phyloP scores from a whole-genome alignment of 2,888 invertebrate species.

The Xylota segnis region DNA sequence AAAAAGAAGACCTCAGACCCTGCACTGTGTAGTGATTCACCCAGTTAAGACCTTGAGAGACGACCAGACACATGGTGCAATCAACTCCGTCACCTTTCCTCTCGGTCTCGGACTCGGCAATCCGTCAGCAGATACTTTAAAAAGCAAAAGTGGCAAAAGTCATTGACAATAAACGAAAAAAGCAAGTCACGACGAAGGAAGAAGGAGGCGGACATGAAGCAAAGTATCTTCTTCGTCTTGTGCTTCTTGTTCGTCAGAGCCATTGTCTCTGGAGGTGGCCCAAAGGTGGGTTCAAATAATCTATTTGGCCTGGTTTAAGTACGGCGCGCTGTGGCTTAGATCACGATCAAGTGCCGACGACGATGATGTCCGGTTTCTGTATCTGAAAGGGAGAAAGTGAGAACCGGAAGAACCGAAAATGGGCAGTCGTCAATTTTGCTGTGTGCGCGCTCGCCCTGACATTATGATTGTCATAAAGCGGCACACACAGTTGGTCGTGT shows the following conservation, averaged over 20 bases:
- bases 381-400: slow-evolving; percentile 68
- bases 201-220: background rate
- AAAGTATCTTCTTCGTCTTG: slow-evolving; percentile 6
- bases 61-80: slow-evolving; percentile 43
- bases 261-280: slow-evolving; percentile 5
- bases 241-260: slow-evolving; percentile 12
- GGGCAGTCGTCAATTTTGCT: slow-evolving; percentile 64
- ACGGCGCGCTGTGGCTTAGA: slow-evolving; percentile 48
- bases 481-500: slow-evolving; percentile 45
- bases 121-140: slow-evolving; percentile 26
- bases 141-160: slow-evolving; percentile 63
- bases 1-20: background rate
- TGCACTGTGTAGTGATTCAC: slow-evolving; percentile 14
- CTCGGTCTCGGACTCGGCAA: slow-evolving; percentile 2
- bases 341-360: slow-evolving; percentile 66
- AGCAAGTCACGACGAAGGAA: background rate
- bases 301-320: slow-evolving; percentile 66
- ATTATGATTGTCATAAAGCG: slow-evolving; percentile 73
- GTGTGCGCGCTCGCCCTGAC: slow-evolving; percentile 49
- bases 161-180: slow-evolving; percentile 34
- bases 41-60: slow-evolving; percentile 48
- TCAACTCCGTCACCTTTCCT: slow-evolving; percentile 26
- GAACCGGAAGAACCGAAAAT: slow-evolving; percentile 73
- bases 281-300: slow-evolving; percentile 60
- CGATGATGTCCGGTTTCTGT: slow-evolving; percentile 27